Evolutionary conservation across 2,797 vertebrate species (phyloP), one percentile per base, ranked within the genome.

Genomic region (Enteromius treurensis): DNA sequence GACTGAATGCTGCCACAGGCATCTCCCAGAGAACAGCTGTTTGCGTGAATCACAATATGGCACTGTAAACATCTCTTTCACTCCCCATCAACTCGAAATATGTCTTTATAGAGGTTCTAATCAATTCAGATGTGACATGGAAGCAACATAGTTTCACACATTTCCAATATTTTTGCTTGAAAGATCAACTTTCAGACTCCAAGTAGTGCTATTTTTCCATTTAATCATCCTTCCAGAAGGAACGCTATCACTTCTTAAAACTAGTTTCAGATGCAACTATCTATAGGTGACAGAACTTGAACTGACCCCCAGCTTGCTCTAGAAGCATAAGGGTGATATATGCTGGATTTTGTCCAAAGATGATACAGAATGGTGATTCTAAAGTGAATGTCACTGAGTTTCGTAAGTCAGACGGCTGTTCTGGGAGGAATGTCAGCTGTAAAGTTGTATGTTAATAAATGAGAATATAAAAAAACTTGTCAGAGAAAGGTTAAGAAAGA

Each of bases 1-100:
- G 82, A 77, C 82, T 60, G 75, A 83, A 83, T 23, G 53, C 53
- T 78, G 75, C 82, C 82, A 83, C 75, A 83, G 82, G 82, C 75
- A 26, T 70, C 75, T 78, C 21, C 19, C 14, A 15, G 40, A 70
- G 26, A 83, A 83, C 82, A 83, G 75, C 51, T 83, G 81, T 77
- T 70, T 78, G 75, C 58, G 51, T 78, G 29, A 70, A 47, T 71
- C 65, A 70, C 81, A 83, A 83, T 83, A 83, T 78, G 82, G 67
- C 75, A 58, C 4, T 32, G 64, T 78, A 62, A 83, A 83, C 21
- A 78, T 71, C 51, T 83, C 53, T 83, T 83, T 83, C 53, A 83
- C 75, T 78, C 75, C 67, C 14, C 67, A 60, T 78, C 55, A 78
- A 70, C 21, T 67, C 37, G n/a, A 83, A 83, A 70, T 17, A 78